Base-by-base conservation (phyloP, 2,797 vertebrate genomes). In the Aplochiton taeniatus region DNA sequence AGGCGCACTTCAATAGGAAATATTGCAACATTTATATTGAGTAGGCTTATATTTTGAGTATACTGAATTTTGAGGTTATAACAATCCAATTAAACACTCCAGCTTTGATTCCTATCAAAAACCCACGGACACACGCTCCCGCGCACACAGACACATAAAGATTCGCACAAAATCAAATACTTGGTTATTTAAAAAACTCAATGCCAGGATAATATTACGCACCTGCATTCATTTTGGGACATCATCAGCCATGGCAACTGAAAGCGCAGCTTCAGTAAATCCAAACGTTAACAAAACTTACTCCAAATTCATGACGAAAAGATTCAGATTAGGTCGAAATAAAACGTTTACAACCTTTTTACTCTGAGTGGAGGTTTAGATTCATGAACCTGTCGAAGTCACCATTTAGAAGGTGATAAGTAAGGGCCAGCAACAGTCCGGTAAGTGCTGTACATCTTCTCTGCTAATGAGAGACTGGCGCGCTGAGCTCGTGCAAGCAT, bases 221-320 rank as follows among this genome's bases (percentile, higher is more conserved):
- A 94, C 93, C 93, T 90, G 91, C 72, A 81, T 90, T 92, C 91
- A 92, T 94, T 54, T 74, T 88, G 86, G 87, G 81, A 83, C 84
- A 85, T 85, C 90, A 90, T 92, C 89, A 88, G 84, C 83, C 87
- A 77, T 79, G 83, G 78, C 61, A 82, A 48, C 64, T 73, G 63
- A 77, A 73, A 62, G 69, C 74, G 52, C 63, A 65, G 56, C 66
- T 72, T 69, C 76, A 48, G 50, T 72, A 71, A 70, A 69, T 87
- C 80, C 77, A 68, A 81, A 71, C 8, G 59, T 73, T 63, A 58
- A 10, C 61, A 1, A 68, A 85, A 86, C 79, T 89, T 89, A 86
- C 79, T 89, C 87, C 87, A 58, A 51, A 67, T 44, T 64, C 78
- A 74, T 57, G 12, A 56, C 61, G 17, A 4, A 55, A 68, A 47